Conservation (phyloP, 92 coral and sea anemone genomes). For the Meandrina meandrites region DNA sequence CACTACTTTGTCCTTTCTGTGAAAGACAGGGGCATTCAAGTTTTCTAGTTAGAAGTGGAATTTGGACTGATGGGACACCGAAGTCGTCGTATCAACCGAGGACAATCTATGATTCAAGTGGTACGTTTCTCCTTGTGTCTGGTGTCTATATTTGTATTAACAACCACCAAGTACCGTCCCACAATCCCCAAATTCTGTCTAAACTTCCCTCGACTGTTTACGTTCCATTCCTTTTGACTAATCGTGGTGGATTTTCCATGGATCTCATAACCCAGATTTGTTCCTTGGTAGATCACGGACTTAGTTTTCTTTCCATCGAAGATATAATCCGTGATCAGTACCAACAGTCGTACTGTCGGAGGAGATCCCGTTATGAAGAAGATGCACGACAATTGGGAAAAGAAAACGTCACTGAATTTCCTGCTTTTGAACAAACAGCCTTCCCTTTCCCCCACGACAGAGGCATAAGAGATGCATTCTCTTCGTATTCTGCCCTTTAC, state of each 20-base stretch:
- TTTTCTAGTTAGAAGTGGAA: constrained; percentile 18
- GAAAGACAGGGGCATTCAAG: not conserved
- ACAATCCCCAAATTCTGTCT: constrained; percentile 45
- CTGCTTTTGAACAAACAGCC: constrained; percentile 11
- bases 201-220: constrained; percentile 31
- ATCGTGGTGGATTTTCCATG: constrained; percentile 48
- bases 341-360: constrained; percentile 25
- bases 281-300: constrained; percentile 42
- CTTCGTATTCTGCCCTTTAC: constrained; percentile 12
- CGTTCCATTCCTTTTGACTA: constrained; percentile 41
- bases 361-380: not conserved
- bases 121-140: constrained; percentile 38
- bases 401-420: no score
- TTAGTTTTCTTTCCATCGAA: constrained; percentile 44
- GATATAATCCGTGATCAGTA: constrained; percentile 38
- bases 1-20: constrained; percentile 32
- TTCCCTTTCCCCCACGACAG: constrained; percentile 37
- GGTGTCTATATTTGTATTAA: constrained; percentile 38
- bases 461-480: constrained; percentile 7
- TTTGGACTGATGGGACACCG: constrained; percentile 46
- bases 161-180: constrained; percentile 52
- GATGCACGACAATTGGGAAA: no score
- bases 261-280: constrained; percentile 35
- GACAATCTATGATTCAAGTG: constrained; percentile 34
- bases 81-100: constrained; percentile 21